Evolutionary conservation across 2,888 invertebrate species (phyloP), one percentile per base, ranked within the genome.

Genomic region (Dryocosmus kuriphilus): DNA sequence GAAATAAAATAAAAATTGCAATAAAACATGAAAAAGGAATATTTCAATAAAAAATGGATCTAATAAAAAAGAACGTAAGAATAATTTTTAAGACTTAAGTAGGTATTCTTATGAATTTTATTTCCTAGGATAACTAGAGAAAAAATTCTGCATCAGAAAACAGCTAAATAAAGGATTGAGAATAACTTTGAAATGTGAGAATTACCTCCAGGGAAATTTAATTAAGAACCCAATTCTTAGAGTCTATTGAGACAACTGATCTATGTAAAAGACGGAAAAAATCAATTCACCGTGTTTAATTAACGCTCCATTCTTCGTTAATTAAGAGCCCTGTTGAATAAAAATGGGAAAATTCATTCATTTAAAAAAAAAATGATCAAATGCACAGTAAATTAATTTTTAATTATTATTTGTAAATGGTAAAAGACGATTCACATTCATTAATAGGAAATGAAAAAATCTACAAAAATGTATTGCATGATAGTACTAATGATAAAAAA

Each of bases 141-240:
- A 38, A 16, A 19, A 46, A 46, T 46, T 46, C 19, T n/a, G 51
- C 51, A 51, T n/a, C 51, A 19, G 51, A 51, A 51, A 51, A 51
- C 16, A 51, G 6, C 51, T 67, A 41, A 67, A 46, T 46, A 19
- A 22, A 65, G 35, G 16, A 35, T 65, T 14, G 24, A 41, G 14
- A 24, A 35, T 24, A 38, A 22, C 65, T 67, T 67, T 5, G 8
- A 41, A 19, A 67, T 19, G 41, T 46, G 65, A 41, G 16, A 67
- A 67, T 67, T 67, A 67, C 27, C 41, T 19, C 27, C 67, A 46
- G 41, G 41, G 67, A 65, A 46, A 46, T 67, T 67, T 67, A 67
- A 67, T 67, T 67, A 67, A 46, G 24, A 46, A 67, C 46, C 67
- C 67, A 27, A 41, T 67, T 67, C 24, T 67, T 16, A 19, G 46